A percentile compares a stretch with the other conserved stretches of the same genome.
phyloP scores from a whole-genome alignment of 1,140 invertebrate genomes.

The Apis florea region DNA sequence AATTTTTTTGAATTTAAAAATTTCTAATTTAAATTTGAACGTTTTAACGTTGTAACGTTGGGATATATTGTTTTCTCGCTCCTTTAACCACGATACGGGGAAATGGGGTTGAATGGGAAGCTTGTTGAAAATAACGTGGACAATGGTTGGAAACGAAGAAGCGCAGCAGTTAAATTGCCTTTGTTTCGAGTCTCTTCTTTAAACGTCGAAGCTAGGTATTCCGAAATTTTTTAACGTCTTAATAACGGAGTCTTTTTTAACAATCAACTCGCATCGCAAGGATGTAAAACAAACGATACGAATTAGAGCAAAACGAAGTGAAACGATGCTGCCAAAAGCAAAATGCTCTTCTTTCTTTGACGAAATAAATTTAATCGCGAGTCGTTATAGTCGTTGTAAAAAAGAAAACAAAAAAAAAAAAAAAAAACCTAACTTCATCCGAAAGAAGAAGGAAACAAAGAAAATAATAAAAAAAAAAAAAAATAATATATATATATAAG shows the following conservation, averaged over 20 bases:
- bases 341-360: background rate
- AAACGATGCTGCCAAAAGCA: no score
- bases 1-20: no score
- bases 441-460: no score
- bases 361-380: no score
- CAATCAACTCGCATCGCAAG: background rate
- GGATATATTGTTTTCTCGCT: background rate
- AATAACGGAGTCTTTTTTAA: slow-evolving; percentile 4
- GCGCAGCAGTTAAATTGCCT: no score
- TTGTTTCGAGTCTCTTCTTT: background rate
- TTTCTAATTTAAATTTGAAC: background rate
- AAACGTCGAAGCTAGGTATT: background rate
- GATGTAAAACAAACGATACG: background rate
- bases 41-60: slow-evolving; percentile 13
- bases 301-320: background rate
- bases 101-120: no score
- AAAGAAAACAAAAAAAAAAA: no score
- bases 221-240: background rate
- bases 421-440: no score
- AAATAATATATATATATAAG: no score
- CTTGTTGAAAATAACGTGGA: background rate
- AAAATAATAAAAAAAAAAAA: no score
- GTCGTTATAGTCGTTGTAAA: no score
- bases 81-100: no score
- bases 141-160: background rate